phyloP scores from a whole-genome alignment of 2,888 invertebrate genomes.

The Sinodicranocentrus sp. region DNA sequence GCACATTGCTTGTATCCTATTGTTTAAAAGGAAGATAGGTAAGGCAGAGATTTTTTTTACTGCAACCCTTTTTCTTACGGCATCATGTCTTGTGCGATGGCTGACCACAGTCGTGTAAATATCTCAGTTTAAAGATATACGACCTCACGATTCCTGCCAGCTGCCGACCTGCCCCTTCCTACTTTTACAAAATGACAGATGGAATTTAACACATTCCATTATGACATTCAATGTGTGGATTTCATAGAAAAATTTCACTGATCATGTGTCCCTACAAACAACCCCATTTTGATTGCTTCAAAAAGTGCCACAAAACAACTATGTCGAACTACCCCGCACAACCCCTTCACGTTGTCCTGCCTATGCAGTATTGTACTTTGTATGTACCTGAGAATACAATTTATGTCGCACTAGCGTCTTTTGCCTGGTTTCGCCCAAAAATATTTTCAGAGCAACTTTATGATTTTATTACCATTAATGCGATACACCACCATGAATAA shows the following conservation, averaged over 20 bases:
- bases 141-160: slow-evolving; percentile 41
- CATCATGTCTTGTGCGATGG: not conserved
- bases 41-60: slow-evolving; percentile 11
- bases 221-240: slow-evolving; percentile 25
- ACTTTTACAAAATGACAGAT: slow-evolving; percentile 30
- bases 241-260: slow-evolving; percentile 5
- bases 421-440: slow-evolving; percentile 5
- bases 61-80: slow-evolving; percentile 33
- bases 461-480: slow-evolving; percentile 3
- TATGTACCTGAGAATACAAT: too few relatives aligned
- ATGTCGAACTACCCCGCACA: not conserved
- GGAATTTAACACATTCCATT: slow-evolving; percentile 49
- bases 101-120: slow-evolving; percentile 6
- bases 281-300: not conserved
- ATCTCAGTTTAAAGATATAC: slow-evolving; percentile 36
- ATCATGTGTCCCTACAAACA: not conserved
- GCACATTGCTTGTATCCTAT: slow-evolving; percentile 17
- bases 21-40: slow-evolving; percentile 17
- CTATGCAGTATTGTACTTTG: too few relatives aligned
- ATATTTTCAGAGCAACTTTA: slow-evolving; percentile 3
- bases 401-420: too few relatives aligned
- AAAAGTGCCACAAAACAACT: not conserved
- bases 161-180: slow-evolving; percentile 60
- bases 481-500: too few relatives aligned
- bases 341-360: not conserved